A percentile compares a stretch with the other conserved stretches of the same genome.
phyloP scores from a whole-genome alignment of 2,888 invertebrate species.

The Cosmia pyralina region DNA sequence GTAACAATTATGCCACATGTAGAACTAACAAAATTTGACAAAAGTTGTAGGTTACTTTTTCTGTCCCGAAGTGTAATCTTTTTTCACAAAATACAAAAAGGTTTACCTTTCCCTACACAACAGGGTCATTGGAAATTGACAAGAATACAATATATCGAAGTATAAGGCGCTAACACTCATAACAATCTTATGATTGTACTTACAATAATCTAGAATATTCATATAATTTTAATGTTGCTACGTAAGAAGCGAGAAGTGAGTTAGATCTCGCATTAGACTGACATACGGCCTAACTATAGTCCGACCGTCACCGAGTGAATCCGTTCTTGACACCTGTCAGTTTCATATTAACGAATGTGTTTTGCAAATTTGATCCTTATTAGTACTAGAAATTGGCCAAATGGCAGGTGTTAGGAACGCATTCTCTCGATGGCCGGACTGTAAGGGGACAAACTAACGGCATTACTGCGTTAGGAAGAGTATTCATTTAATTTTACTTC shows the following conservation, averaged over 20 bases:
- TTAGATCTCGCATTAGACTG: conserved; percentile 22
- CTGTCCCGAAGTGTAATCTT: conserved; percentile 48
- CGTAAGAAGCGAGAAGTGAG: conserved; percentile 7
- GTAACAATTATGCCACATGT: conserved; percentile 27
- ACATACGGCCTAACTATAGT: not conserved
- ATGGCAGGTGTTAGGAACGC: too few species aligned
- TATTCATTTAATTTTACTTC: too few species aligned
- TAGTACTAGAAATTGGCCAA: too few species aligned
- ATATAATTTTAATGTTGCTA: conserved; percentile 53
- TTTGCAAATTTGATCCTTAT: too few species aligned
- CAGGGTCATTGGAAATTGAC: conserved; percentile 45
- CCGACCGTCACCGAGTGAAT: too few species aligned
- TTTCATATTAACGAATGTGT: too few species aligned
- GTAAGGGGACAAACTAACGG: too few species aligned
- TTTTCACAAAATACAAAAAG: conserved; percentile 10
- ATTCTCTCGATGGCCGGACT: too few species aligned
- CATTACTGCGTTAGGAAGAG: too few species aligned
- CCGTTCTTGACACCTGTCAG: too few species aligned
- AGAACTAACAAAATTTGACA: conserved; percentile 4
- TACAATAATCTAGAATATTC: conserved; percentile 44
- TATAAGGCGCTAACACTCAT: conserved; percentile 51
- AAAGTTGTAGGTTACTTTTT: conserved; percentile 13
- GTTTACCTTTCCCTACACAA: conserved; percentile 17
- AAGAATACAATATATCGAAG: conserved; percentile 40
- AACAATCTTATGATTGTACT: conserved; percentile 47